Conservation (phyloP, 1,140 invertebrate species). For the Danaus plexippus region DNA sequence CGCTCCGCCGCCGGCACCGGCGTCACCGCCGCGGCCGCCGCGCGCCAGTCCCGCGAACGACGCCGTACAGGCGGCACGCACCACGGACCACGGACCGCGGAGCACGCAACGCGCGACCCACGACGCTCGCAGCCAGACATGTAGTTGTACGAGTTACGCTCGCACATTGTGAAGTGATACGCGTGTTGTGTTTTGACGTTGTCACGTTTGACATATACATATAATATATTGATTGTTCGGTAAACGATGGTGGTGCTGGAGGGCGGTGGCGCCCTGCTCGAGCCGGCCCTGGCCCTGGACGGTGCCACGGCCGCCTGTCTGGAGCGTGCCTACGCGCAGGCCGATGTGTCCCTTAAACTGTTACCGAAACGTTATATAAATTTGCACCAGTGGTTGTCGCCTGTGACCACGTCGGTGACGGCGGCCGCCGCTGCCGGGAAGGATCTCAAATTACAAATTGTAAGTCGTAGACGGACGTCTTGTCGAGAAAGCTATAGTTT, state of each 20-base stretch:
- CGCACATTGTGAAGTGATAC: conserved; percentile 35
- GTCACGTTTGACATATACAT: not conserved
- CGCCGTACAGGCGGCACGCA: conserved; percentile 44
- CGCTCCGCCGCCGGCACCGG: conserved; percentile 39
- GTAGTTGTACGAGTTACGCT: conserved; percentile 33
- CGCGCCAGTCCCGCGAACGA: conserved; percentile 61
- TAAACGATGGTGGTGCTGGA: conserved; percentile 45
- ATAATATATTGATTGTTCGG: conserved; percentile 1
- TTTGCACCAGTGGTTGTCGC: conserved; percentile 89
- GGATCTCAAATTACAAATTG: conserved; percentile 83
- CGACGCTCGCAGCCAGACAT: conserved; percentile 30
- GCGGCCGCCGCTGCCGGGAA: conserved; percentile 73
- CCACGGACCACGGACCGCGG: conserved; percentile 29
- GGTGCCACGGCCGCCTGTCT: conserved; percentile 71
- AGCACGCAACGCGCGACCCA: conserved; percentile 13
- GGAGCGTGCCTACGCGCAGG: conserved; percentile 82
- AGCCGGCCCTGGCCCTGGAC: conserved; percentile 65
- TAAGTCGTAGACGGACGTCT: conserved; percentile 32
- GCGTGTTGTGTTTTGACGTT: conserved; percentile 27
- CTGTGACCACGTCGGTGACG: conserved; percentile 73
- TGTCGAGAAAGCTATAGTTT: conserved; percentile 10
- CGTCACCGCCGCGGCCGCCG: conserved; percentile 44
- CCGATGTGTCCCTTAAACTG: conserved; percentile 86
- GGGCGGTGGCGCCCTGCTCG: conserved; percentile 73
- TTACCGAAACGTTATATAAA: conserved; percentile 90